Evolutionary conservation across 2,113 vertebrate species (phyloP).

Genomic region (Prochilodus magdalenae): DNA sequence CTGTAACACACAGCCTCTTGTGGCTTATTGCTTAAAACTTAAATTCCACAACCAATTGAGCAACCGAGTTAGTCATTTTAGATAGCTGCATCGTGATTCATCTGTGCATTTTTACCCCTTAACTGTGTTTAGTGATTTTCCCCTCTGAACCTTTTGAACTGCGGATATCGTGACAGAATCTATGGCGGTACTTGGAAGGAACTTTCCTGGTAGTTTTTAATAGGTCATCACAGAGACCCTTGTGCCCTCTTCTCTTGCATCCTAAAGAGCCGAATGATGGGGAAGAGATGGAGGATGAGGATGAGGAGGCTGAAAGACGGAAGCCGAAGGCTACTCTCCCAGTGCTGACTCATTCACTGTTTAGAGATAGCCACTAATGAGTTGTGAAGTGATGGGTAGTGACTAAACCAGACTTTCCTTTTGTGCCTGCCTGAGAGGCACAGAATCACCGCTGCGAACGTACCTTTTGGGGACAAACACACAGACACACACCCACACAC

Average conservation of each 20-base stretch:
- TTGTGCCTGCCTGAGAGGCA: neutral
- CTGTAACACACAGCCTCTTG: no score
- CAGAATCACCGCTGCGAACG: constrained; percentile 2
- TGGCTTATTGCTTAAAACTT: neutral
- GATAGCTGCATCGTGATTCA: neutral
- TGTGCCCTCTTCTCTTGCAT: constrained; percentile 2
- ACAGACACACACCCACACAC: constrained; percentile 3
- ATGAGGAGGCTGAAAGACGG: neutral
- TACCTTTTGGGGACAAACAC: neutral
- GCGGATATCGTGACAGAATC: neutral
- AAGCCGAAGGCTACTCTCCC: neutral
- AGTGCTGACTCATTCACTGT: constrained; percentile 39
- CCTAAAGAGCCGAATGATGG: neutral
- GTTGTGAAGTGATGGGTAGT: constrained; percentile 27
- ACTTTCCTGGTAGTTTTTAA: constrained; percentile 29
- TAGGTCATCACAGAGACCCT: constrained; percentile 18
- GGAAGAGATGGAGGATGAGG: constrained; percentile 22
- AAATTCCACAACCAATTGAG: neutral
- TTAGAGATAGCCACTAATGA: constrained; percentile 28
- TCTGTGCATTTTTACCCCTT: neutral
- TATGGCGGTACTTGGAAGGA: neutral
- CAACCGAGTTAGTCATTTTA: neutral
- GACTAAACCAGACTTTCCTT: constrained; percentile 28
- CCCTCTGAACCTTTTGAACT: neutral
- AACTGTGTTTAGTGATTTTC: neutral